phyloP scores from a whole-genome alignment of 2,113 vertebrate genomes.

The Terrapene triunguis region DNA sequence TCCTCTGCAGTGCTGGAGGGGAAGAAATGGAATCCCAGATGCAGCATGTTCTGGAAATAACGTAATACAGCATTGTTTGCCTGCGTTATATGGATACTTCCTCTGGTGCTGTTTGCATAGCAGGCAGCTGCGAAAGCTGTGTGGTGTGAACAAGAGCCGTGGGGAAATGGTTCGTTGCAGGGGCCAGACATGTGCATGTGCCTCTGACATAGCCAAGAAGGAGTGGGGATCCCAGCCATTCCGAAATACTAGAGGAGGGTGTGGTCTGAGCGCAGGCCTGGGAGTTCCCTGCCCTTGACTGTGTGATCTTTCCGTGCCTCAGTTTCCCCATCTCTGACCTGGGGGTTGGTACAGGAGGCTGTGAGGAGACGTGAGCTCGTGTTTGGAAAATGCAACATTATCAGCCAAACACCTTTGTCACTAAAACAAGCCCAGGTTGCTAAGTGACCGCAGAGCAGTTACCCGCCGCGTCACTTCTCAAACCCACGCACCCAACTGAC shows the following conservation, averaged over 20 bases:
- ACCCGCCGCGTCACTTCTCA: neutral
- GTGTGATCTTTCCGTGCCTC: neutral
- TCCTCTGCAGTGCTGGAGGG: neutral
- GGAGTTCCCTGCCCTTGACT: neutral
- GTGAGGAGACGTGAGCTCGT: neutral
- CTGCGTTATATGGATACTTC: neutral
- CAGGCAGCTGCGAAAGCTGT: neutral
- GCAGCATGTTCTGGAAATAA: accelerated
- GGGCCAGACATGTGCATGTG: too few species aligned
- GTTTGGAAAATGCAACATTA: neutral
- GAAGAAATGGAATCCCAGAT: accelerated
- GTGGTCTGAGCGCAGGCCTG: neutral
- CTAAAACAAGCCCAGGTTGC: neutral
- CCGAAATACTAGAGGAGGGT: neutral
- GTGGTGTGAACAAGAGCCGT: neutral
- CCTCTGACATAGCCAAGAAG: neutral
- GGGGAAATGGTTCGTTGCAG: neutral
- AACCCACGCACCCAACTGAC: neutral
- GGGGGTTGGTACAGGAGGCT: neutral
- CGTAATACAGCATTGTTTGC: neutral
- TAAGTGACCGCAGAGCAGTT: neutral
- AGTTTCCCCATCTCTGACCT: neutral
- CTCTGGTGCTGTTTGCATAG: neutral
- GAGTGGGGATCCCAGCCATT: neutral
- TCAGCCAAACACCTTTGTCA: neutral